Conservation (phyloP, 1,140 invertebrate species). For the Trialeurodes vaporariorum region DNA sequence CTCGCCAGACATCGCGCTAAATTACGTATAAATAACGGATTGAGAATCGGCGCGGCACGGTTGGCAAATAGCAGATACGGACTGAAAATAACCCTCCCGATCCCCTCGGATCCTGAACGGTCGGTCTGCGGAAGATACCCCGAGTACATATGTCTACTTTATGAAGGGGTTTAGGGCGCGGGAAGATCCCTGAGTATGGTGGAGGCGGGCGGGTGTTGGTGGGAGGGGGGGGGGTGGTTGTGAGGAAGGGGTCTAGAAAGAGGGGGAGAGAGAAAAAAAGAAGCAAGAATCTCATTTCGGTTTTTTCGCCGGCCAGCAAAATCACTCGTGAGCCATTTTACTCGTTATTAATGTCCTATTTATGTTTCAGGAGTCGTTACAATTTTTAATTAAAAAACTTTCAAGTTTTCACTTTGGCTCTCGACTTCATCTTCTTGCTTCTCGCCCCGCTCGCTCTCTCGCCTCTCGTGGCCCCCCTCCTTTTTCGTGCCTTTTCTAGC, state of each 20-base stretch:
- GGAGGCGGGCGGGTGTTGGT: background rate
- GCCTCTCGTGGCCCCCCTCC: too few relatives aligned
- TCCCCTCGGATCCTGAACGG: too few relatives aligned
- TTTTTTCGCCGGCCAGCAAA: background rate
- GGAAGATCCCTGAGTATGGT: background rate
- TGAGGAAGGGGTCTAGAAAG: too few relatives aligned
- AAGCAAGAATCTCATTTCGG: background rate
- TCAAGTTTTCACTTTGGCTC: background rate
- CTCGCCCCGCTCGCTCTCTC: too few relatives aligned
- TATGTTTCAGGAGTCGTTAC: background rate
- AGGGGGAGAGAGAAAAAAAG: background rate
- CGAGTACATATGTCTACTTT: background rate
- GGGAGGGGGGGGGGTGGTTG: too few relatives aligned
- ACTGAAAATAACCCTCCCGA: too few relatives aligned
- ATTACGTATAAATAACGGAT: conserved; percentile 1
- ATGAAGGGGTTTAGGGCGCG: too few relatives aligned
- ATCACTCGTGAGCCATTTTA: background rate
- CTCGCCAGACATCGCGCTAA: background rate
- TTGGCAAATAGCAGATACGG: background rate
- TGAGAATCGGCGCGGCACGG: background rate
- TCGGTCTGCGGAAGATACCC: background rate
- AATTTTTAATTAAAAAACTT: conserved; percentile 1
- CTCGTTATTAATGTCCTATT: background rate
- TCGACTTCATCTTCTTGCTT: background rate
- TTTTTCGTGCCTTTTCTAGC: too few relatives aligned